Conservation (phyloP, 1,140 invertebrate genomes). For the Melipona quadrifasciata region DNA sequence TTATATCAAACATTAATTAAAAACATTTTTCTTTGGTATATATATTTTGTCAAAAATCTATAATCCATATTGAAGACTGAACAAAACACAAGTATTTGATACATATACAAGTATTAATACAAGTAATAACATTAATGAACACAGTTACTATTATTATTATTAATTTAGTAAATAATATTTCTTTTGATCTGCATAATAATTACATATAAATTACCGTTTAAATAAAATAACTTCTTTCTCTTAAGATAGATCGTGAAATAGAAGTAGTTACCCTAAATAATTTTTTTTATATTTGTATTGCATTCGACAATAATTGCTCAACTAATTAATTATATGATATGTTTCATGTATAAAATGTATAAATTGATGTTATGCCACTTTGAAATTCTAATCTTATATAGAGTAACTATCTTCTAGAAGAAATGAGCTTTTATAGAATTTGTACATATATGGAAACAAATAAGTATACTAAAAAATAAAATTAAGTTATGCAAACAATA, state of each 20-base stretch:
- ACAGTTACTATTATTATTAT: constrained; percentile 12
- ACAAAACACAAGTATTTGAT: background rate
- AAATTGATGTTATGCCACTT: background rate
- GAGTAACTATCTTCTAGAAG: background rate
- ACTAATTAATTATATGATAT: background rate
- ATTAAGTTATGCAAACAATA: background rate
- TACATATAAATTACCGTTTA: constrained; percentile 10
- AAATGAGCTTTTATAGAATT: background rate
- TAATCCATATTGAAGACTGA: background rate
- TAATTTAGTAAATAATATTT: background rate
- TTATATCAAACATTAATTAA: background rate
- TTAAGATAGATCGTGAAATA: background rate
- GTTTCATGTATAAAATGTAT: constrained; percentile 11
- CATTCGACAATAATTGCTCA: constrained; percentile 6
- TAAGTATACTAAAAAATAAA: constrained; percentile 10
- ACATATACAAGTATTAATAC: background rate
- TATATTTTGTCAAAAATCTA: background rate
- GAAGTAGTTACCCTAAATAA: background rate
- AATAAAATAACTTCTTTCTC: background rate
- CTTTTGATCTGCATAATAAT: background rate
- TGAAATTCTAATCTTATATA: background rate
- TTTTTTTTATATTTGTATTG: constrained; percentile 3
- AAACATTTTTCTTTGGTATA: background rate
- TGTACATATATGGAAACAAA: constrained; percentile 10
- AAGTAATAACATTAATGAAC: background rate